Evolutionary conservation across 2,113 vertebrate genomes (phyloP), one percentile per base, ranked within the genome.

Genomic region (Sisor rabdophorus): DNA sequence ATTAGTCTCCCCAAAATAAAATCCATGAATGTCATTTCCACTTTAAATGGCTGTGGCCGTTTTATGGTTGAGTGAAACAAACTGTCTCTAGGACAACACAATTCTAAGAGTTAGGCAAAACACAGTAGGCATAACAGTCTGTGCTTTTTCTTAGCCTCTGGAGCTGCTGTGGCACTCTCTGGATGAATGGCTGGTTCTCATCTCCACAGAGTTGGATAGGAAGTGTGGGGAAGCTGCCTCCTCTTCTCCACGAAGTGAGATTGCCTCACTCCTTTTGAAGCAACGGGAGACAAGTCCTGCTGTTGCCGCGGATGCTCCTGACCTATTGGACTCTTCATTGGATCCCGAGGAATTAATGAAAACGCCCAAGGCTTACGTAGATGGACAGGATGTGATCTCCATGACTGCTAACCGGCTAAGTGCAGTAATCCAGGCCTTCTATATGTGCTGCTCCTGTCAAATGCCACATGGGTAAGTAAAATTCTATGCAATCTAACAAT

Each of bases 391-490:
- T 79, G 96, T 99, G 84, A 96, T 99, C 87, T 94, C 96, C 78
- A 95, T 98, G 95, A 99, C 97, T 76, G 96, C 97, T 79, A 97
- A 91, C 86, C 93, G 97, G 11, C 93, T 99, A 75, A 99, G 97
- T 73, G 95, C 97, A 78, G 97, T 99, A 84, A 99, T 98, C 87
- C 97, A 98, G 86, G 96, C 95, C 19, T 99, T 98, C 88, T 99
- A 99, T 82, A 94, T 98, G 94, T 95, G 95, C 91, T 99, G 96
- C 79, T 98, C 96, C 78, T 98, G 95, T 88, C 96, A 98, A 91
- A 99, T 98, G 96, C 97, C 97, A 83, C 95, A 92, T 61, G 95
- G 96, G 97, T 96, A 90, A 91, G 93, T 81, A 80, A 81, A 11
- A 78, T 30, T 58, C 15, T 9, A 9, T 10, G 40, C 40, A 44